Evolutionary conservation across 2,113 vertebrate species (phyloP).

Genomic region (Urocolius indicus): DNA sequence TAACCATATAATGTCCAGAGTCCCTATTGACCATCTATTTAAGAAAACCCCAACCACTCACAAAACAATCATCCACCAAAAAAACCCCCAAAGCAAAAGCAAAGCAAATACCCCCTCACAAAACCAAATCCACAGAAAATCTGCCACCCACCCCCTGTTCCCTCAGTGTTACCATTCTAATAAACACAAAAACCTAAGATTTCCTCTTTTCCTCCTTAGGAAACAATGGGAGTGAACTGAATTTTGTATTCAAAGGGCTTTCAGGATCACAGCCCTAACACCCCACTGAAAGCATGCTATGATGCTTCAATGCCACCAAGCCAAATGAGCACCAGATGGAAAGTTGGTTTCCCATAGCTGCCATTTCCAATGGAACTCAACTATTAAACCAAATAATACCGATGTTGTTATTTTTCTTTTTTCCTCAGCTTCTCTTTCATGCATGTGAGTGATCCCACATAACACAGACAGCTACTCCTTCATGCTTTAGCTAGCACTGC

Average conservation of each 20-base stretch:
- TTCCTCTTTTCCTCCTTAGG: neutral
- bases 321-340: neutral
- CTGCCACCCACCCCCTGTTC: neutral
- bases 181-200: neutral
- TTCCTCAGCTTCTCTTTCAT: neutral
- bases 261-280: neutral
- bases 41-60: neutral
- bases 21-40: neutral
- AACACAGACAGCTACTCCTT: neutral
- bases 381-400: neutral
- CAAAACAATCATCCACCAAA: neutral
- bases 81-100: neutral
- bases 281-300: rapidly evolving
- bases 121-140: neutral
- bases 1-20: rapidly evolving
- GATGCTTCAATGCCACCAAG: neutral
- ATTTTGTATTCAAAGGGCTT: neutral
- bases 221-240: neutral
- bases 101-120: neutral
- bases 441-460: no score
- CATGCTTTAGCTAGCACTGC: neutral
- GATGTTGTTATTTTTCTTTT: neutral
- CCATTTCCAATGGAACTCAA: neutral
- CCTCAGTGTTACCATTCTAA: neutral
- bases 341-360: neutral